These are phyloP conservation scores for Sisor rabdophorus DNA, from an alignment of 2,113 vertebrate species.

Conservation along the genomic window DNA sequence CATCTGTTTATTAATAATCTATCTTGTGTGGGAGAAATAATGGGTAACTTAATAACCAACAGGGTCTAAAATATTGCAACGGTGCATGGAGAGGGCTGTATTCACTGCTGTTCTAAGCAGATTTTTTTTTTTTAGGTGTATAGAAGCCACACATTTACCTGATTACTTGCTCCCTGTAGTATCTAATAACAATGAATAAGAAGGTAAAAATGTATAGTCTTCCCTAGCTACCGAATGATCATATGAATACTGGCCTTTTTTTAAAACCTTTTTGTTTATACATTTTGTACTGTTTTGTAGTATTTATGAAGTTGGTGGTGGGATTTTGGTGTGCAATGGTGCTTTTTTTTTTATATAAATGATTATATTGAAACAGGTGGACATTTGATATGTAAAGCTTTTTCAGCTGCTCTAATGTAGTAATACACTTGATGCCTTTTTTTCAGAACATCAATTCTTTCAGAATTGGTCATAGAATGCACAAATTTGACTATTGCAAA, in stretches of 20 bases:
- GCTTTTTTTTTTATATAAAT: constrained; percentile 4
- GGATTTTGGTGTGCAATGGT: constrained; percentile 27
- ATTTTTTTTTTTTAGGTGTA: constrained; percentile 45
- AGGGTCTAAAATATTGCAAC: constrained; percentile 22
- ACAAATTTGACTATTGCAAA: constrained; percentile 44
- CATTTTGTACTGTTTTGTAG: constrained; percentile 27
- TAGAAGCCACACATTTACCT: constrained; percentile 33
- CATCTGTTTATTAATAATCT: neutral
- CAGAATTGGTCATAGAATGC: neutral
- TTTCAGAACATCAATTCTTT: neutral
- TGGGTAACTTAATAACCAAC: constrained; percentile 5
- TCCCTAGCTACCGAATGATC: constrained; percentile 16
- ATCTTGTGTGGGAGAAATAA: neutral
- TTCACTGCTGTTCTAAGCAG: constrained; percentile 74
- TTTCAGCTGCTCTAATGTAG: constrained; percentile 17
- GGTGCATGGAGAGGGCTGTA: constrained; percentile 44
- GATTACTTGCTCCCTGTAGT: constrained; percentile 23
- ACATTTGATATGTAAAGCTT: constrained; percentile 10
- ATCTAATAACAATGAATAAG: constrained; percentile 21
- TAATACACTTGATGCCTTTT: constrained; percentile 13
- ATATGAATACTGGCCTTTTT: constrained; percentile 33
- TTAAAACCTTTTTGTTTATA: constrained; percentile 5
- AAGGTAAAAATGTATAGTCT: constrained; percentile 15
- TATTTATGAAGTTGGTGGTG: constrained; percentile 34
- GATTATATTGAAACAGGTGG: neutral